These are phyloP conservation scores for Portevinia maculata DNA, from an alignment of 2,888 invertebrate species.

Conservation along the genomic window DNA sequence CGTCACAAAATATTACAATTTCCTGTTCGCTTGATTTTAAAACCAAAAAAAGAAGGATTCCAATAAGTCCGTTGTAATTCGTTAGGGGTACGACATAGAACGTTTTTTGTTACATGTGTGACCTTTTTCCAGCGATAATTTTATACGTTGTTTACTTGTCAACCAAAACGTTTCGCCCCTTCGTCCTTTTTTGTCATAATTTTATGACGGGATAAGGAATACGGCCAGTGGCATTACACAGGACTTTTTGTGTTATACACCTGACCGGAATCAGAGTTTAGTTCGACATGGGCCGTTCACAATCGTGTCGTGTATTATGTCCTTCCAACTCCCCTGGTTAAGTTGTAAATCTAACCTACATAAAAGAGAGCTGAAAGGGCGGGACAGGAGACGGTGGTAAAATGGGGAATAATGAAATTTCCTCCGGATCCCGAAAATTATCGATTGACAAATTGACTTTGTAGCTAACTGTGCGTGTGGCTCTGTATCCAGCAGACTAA, in stretches of 20 bases:
- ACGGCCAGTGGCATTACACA: slow-evolving; percentile 30
- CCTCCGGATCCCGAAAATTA: slow-evolving; percentile 65
- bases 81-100: neutral
- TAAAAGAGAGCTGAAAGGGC: slow-evolving; percentile 19
- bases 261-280: neutral
- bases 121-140: slow-evolving; percentile 49
- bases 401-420: slow-evolving; percentile 64
- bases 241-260: slow-evolving; percentile 33
- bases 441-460: slow-evolving; percentile 72
- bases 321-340: slow-evolving; percentile 19
- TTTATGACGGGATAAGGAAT: slow-evolving; percentile 60
- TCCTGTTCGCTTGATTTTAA: slow-evolving; percentile 33
- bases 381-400: slow-evolving; percentile 36
- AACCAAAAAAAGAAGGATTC: slow-evolving; percentile 21
- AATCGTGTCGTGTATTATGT: neutral
- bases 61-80: slow-evolving; percentile 41
- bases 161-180: slow-evolving; percentile 59
- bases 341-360: slow-evolving; percentile 34
- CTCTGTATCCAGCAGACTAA: neutral
- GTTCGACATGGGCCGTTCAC: slow-evolving; percentile 1
- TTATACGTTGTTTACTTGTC: slow-evolving; percentile 70
- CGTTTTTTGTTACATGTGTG: slow-evolving; percentile 17
- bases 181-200: slow-evolving; percentile 57
- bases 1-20: slow-evolving; percentile 38
- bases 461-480: neutral